phyloP scores from a whole-genome alignment of 2,113 vertebrate genomes.

The Hypanus sabinus region DNA sequence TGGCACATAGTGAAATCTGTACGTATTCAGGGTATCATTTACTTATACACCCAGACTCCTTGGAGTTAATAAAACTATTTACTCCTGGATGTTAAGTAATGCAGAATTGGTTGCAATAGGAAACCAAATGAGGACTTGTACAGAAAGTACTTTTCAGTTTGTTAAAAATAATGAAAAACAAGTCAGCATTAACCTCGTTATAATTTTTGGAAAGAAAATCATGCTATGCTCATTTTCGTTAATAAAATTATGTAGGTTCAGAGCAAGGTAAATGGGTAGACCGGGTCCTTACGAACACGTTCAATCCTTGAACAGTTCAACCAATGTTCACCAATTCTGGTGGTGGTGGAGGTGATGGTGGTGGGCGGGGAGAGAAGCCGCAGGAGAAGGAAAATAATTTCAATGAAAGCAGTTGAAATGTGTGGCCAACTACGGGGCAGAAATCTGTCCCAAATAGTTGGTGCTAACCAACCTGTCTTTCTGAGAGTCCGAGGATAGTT shows the following conservation, averaged over 20 bases:
- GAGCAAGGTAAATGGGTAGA: too few relatives aligned
- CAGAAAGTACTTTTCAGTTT: background rate
- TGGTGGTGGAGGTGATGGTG: too few relatives aligned
- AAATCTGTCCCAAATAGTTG: background rate
- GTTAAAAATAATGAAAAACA: background rate
- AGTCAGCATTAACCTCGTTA: background rate
- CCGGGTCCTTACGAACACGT: too few relatives aligned
- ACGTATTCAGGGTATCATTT: background rate
- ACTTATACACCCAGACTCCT: background rate
- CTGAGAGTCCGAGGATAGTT: constrained; percentile 82
- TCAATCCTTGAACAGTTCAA: too few relatives aligned
- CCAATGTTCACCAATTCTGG: too few relatives aligned
- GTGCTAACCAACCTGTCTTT: constrained; percentile 72
- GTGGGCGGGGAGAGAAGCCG: too few relatives aligned
- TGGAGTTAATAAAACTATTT: background rate
- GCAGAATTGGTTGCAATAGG: background rate
- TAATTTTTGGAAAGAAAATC: background rate
- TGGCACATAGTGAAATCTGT: background rate
- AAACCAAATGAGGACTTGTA: background rate
- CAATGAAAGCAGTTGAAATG: background rate
- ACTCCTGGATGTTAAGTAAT: background rate
- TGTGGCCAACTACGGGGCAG: background rate
- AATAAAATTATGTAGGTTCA: background rate
- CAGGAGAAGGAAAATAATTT: background rate
- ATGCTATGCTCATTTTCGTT: background rate